Conservation (phyloP, 2,797 vertebrate species). For the Triplophysa bombifrons region DNA sequence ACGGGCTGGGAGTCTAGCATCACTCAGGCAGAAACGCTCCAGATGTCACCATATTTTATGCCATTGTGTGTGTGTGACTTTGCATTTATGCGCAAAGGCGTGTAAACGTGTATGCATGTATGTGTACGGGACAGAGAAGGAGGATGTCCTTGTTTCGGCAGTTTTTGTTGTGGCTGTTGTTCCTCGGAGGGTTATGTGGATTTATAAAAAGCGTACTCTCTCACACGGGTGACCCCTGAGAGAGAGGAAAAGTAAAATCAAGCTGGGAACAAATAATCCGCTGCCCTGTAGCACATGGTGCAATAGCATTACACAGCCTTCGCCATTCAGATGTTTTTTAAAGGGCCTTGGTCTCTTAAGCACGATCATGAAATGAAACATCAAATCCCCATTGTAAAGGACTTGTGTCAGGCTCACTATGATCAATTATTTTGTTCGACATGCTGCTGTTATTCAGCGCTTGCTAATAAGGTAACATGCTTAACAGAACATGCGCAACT, state of each 20-base stretch:
- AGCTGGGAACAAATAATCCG: conserved; percentile 37
- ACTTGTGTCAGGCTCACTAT: conserved; percentile 16
- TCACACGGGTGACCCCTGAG: conserved; percentile 49
- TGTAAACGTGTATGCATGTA: conserved; percentile 6
- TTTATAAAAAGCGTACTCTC: neutral
- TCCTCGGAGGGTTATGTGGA: neutral
- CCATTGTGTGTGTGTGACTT: conserved; percentile 21
- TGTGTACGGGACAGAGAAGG: neutral
- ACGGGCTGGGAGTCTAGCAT: conserved; percentile 49
- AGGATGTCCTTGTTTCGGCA: neutral
- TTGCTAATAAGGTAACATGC: conserved; percentile 2
- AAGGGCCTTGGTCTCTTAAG: neutral
- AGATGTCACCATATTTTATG: conserved; percentile 58
- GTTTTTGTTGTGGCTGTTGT: neutral
- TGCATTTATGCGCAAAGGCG: conserved; percentile 30
- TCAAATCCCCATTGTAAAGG: conserved; percentile 13
- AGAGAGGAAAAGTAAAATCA: conserved; percentile 39
- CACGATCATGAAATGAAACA: conserved; percentile 8
- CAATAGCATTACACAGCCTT: conserved; percentile 3
- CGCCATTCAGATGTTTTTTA: conserved; percentile 1
- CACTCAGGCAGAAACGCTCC: conserved; percentile 65
- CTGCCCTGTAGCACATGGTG: neutral
- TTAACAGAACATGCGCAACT: neutral
- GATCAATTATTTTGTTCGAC: conserved; percentile 27
- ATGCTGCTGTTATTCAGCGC: conserved; percentile 7